These are phyloP conservation scores for Stegophylla sp. DNA, from an alignment of 2,888 invertebrate species.

Conservation along the genomic window DNA sequence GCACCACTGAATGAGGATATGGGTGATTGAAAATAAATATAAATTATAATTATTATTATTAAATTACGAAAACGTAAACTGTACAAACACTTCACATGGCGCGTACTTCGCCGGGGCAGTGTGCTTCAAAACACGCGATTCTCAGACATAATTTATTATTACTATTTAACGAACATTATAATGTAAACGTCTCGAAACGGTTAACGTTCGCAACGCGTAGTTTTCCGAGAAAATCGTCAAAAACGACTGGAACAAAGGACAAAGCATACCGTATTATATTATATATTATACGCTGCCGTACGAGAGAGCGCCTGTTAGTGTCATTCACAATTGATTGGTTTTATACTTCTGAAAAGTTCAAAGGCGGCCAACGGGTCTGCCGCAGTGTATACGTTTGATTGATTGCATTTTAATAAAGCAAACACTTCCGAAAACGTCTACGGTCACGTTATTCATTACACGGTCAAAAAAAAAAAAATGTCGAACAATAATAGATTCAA, in stretches of 20 bases:
- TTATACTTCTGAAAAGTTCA: constrained; percentile 30
- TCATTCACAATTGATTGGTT: constrained; percentile 29
- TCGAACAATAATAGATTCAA: neutral
- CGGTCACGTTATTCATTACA: constrained; percentile 21
- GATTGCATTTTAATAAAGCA: constrained; percentile 38
- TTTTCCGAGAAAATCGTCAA: neutral
- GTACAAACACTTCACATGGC: too few relatives aligned
- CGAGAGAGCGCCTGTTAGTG: constrained; percentile 6
- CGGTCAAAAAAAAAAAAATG: constrained; percentile 9
- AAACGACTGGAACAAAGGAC: neutral
- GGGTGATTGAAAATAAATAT: too few relatives aligned
- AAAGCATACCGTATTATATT: neutral
- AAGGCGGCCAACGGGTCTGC: neutral
- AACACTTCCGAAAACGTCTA: constrained; percentile 16
- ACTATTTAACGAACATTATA: neutral
- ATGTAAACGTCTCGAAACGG: neutral
- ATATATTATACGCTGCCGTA: neutral
- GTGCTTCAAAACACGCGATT: too few relatives aligned
- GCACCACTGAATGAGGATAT: too few relatives aligned
- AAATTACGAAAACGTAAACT: too few relatives aligned
- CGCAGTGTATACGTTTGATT: constrained; percentile 24
- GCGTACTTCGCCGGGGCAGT: too few relatives aligned
- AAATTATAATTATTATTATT: too few relatives aligned
- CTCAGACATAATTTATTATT: neutral
- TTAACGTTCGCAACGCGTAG: neutral